These are phyloP conservation scores for Tragelaphus buxtoni DNA, from an alignment of 2,113 vertebrate species.

Conservation along the genomic window DNA sequence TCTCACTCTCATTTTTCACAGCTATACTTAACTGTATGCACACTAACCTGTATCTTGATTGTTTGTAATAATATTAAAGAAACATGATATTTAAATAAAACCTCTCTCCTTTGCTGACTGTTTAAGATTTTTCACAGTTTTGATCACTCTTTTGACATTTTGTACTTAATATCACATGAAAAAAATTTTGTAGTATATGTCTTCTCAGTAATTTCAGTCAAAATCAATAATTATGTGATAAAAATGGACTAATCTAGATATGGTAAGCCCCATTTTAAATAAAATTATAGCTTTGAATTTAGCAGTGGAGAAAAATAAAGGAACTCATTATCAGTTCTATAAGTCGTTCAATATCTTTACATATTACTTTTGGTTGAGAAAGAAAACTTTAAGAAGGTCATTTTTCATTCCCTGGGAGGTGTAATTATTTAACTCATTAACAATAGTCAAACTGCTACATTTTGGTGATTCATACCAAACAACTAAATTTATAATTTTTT, in stretches of 20 bases:
- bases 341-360: background rate
- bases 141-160: background rate
- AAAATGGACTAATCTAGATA: conserved; percentile 6
- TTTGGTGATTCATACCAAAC: conserved; percentile 32
- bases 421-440: conserved; percentile 46
- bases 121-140: background rate
- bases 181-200: background rate
- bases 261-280: background rate
- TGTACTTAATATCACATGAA: background rate
- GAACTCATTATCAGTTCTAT: background rate
- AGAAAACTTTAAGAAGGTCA: background rate
- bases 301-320: background rate
- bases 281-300: background rate
- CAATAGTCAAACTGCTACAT: conserved; percentile 35
- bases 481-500: conserved; percentile 23
- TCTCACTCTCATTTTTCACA: background rate
- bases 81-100: background rate
- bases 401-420: conserved; percentile 34
- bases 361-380: conserved; percentile 33
- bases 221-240: background rate
- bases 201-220: background rate
- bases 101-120: rapidly evolving
- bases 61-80: background rate
- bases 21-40: background rate
- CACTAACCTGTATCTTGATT: background rate